Conservation (phyloP, 2,888 invertebrate species). For the Catocala nupta region DNA sequence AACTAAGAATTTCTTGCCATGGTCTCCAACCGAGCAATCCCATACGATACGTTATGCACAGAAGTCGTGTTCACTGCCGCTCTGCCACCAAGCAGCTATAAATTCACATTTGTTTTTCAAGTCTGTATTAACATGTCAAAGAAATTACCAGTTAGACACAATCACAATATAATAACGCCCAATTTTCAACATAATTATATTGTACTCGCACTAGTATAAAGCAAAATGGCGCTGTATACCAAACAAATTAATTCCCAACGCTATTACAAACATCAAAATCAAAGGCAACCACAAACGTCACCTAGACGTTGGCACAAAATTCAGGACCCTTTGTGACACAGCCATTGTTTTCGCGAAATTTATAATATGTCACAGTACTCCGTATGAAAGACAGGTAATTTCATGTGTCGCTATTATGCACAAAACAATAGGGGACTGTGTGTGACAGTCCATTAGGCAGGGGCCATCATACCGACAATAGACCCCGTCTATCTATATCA, state of each 20-base stretch:
- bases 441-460: slow-evolving; percentile 79
- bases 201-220: too few relatives aligned
- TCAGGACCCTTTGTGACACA: slow-evolving; percentile 45
- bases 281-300: slow-evolving; percentile 46
- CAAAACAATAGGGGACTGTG: slow-evolving; percentile 77
- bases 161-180: too few relatives aligned
- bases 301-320: slow-evolving; percentile 44
- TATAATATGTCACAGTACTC: slow-evolving; percentile 66
- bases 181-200: too few relatives aligned
- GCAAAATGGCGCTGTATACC: slow-evolving; percentile 1
- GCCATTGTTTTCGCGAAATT: slow-evolving; percentile 64
- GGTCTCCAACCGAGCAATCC: too few relatives aligned
- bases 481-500: slow-evolving; percentile 45
- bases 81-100: too few relatives aligned
- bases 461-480: slow-evolving; percentile 65
- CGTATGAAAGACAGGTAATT: slow-evolving; percentile 78
- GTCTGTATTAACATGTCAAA: too few relatives aligned
- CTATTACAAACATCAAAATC: slow-evolving; percentile 42
- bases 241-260: slow-evolving; percentile 32
- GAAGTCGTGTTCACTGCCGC: too few relatives aligned
- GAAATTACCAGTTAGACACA: too few relatives aligned
- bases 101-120: too few relatives aligned
- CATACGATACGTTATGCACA: too few relatives aligned
- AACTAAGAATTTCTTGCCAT: too few relatives aligned
- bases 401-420: slow-evolving; percentile 71